Conservation (phyloP, 2,888 invertebrate species). For the Cephus nigrinus region DNA sequence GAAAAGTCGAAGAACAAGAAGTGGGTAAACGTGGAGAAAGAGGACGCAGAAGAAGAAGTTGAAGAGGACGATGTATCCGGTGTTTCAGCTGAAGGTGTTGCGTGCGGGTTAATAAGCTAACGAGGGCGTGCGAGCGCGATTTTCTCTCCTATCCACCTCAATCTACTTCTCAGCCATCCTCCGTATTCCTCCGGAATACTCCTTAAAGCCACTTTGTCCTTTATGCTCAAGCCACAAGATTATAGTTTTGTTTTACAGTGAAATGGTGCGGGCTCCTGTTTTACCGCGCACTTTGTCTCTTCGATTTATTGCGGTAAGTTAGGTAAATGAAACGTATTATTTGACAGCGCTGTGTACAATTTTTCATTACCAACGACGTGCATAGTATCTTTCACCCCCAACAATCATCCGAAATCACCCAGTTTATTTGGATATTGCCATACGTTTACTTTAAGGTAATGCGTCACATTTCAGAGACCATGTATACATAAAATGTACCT, state of each 20-base stretch:
- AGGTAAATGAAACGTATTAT: not conserved
- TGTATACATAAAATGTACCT: not conserved
- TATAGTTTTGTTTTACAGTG: not conserved
- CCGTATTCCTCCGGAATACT: conserved; percentile 38
- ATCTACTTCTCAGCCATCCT: conserved; percentile 62
- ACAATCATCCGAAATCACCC: not conserved
- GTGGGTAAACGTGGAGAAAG: conserved; percentile 33
- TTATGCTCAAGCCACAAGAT: conserved; percentile 22
- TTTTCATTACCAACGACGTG: not conserved
- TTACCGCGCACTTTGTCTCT: conserved; percentile 33
- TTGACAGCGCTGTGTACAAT: not conserved
- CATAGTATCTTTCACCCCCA: too few relatives aligned
- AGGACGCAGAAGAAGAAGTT: conserved; percentile 3
- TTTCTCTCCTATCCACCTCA: conserved; percentile 65
- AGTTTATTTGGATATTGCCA: not conserved
- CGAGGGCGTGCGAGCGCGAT: conserved; percentile 65
- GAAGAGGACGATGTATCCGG: conserved; percentile 60
- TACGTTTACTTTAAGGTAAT: not conserved
- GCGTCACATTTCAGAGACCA: not conserved
- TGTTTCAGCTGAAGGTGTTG: conserved; percentile 65
- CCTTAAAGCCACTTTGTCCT: conserved; percentile 22
- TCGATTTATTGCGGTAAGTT: not conserved
- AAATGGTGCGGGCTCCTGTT: conserved; percentile 27
- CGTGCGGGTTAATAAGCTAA: conserved; percentile 67
- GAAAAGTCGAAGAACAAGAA: conserved; percentile 11